Base-by-base conservation (phyloP, 2,888 invertebrate genomes). In the Aspidiotus rigidus region DNA sequence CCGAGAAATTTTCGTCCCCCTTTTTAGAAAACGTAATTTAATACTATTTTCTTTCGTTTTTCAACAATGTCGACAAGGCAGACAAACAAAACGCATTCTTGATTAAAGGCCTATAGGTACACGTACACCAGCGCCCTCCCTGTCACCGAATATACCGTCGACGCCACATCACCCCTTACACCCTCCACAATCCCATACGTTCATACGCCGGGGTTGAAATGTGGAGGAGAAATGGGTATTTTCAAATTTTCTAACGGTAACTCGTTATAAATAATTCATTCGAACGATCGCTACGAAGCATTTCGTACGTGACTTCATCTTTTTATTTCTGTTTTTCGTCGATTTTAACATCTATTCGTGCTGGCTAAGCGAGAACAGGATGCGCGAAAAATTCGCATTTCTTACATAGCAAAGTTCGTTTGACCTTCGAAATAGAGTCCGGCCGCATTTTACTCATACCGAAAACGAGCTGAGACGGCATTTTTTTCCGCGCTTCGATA, bases 201-300 rank as follows among this genome's bases (percentile, higher is more conserved):
- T 28, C 28, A 3, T 28, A 28, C 28, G 5, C 53, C 39, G 41
- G 15, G 40, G 64, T 54, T 15, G 56, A 60, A 40, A 28, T 49
- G 59, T 42, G 16, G 49, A 60, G 44, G 59, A 49, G 59, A 39
- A 59, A 59, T 39, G 67, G 49, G 60, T 66, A 67, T 67, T 67
- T 49, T 59, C 67, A 49, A 67, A 67, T 67, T 67, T 67, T 67
- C 67, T 60, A 53, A 67, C 67, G 49, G 67, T 67, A 67, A 67
- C 67, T 67, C 59, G 67, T 67, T 67, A 67, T 67, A 67, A 67
- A 67, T 67, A 67, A 67, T 67, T 67, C 67, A 67, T 67, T 67
- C 60, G 67, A 67, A 67, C 67, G 67, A 67, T 67, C 16, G 59
- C 59, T 60, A 67, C 59, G 56, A 39, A 67, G 59, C 67, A 42